Evolutionary conservation across 2,797 vertebrate species (phyloP).

Genomic region (Onychomys torridus): DNA sequence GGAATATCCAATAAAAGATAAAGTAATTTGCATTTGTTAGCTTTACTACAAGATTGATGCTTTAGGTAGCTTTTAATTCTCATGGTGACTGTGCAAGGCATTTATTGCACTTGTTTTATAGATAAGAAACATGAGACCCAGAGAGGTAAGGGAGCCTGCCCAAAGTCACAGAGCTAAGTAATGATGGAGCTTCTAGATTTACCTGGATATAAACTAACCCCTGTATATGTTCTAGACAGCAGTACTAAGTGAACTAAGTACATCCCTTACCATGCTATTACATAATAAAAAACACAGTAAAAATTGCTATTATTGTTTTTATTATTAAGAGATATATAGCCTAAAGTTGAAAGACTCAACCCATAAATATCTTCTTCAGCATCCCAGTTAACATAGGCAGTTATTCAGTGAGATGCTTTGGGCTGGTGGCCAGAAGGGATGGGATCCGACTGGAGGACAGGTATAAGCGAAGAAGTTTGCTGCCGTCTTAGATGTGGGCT

Average conservation of each 20-base stretch:
- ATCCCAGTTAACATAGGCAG: slow-evolving; percentile 33
- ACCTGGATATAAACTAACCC: background rate
- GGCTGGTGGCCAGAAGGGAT: background rate
- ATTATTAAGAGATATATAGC: slow-evolving; percentile 1
- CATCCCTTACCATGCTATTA: background rate
- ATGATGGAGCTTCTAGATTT: slow-evolving; percentile 8
- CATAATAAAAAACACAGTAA: slow-evolving; percentile 11
- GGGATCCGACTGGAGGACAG: background rate
- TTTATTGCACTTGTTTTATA: background rate
- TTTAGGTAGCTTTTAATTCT: slow-evolving; percentile 50
- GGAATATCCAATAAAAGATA: slow-evolving; percentile 7
- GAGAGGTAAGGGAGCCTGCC: background rate
- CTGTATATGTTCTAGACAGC: background rate
- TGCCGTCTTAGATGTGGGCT: background rate
- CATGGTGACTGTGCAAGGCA: background rate
- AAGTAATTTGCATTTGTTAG: slow-evolving; percentile 37
- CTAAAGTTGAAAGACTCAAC: slow-evolving; percentile 18
- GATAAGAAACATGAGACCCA: background rate
- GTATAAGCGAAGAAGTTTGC: background rate
- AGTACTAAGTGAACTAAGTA: background rate
- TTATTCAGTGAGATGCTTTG: background rate
- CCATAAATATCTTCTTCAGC: background rate
- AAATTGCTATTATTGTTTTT: background rate
- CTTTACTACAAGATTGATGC: background rate
- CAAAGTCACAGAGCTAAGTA: background rate